Base-by-base conservation (phyloP, 2,797 vertebrate species). In the Hybognathus amarus region DNA sequence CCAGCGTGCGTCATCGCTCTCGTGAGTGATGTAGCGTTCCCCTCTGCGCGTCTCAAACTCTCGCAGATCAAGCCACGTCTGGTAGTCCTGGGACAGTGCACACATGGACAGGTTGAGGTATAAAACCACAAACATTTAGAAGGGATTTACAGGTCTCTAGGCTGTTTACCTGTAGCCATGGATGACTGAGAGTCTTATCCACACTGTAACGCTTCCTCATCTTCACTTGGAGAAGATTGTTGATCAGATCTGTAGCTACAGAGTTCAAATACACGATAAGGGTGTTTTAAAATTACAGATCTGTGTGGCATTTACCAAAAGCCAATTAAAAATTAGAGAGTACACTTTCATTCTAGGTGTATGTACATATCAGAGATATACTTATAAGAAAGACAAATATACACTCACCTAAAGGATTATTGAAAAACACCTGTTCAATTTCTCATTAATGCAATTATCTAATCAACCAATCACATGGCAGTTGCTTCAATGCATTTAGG, bases 161-260 rank as follows among this genome's bases (percentile, higher is more conserved):
- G 17, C n/a, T 70, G 3, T 69, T 94, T 92, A 98, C 98, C 97
- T 99, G 98, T 92, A 99, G 93, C 98, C 98, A 99, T 0, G 98
- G 98, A 85, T 99, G 98, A 93, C 97, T 99, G 88, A 99, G 97
- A 87, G 97, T 98, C 92, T 99, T 99, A 92, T 98, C 97, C 92
- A 99, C 98, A 83, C 98, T 99, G 93, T 97, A 99, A 88, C 97
- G 96, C 91, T 99, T 98, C 91, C 98, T 97, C 97, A 99, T 99
- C 94, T 99, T 99, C 90, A 99, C 98, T 93, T 99, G 98, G 86
- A 99, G 97, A 84, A 99, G 96, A 91, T 99, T 99, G 92, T 98
- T 99, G 93, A 99, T 99, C 90, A 99, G 95, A 93, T 99, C 98
- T 88, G 96, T 99, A 81, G 97, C 98, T 99, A 92, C 87, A 73